phyloP scores from a whole-genome alignment of 2,797 vertebrate species.

The Acrocephalus scirpaceus region DNA sequence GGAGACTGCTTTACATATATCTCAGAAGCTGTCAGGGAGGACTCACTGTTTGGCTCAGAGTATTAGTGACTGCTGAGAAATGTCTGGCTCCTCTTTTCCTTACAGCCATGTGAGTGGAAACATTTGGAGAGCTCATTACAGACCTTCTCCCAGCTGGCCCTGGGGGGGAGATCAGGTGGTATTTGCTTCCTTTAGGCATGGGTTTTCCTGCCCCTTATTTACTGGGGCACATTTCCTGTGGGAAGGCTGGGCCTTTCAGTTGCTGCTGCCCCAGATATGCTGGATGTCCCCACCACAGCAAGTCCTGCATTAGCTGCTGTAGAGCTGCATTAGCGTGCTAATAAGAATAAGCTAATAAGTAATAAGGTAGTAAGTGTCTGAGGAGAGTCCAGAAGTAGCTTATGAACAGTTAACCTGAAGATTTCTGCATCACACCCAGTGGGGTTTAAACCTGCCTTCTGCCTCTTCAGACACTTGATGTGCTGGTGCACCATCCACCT shows the following conservation, averaged over 20 bases:
- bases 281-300: neutral
- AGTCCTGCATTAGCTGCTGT: accelerated
- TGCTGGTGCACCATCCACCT: accelerated
- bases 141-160: neutral
- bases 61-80: neutral
- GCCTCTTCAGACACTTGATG: neutral
- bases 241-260: neutral
- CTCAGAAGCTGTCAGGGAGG: neutral
- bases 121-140: neutral
- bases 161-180: accelerated
- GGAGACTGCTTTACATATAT: neutral
- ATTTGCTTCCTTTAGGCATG: neutral
- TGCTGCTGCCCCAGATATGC: accelerated
- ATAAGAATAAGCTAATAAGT: neutral
- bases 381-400: neutral
- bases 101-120: accelerated
- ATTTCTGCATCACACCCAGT: neutral
- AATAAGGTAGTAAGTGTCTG: neutral
- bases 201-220: neutral
- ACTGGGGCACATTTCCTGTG: neutral
- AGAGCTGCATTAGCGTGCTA: accelerated
- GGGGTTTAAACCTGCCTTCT: neutral
- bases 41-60: neutral
- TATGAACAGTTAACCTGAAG: neutral
- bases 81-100: neutral